These are phyloP conservation scores for Eriocheir sinensis DNA, from an alignment of 1,140 invertebrate species.

Conservation along the genomic window DNA sequence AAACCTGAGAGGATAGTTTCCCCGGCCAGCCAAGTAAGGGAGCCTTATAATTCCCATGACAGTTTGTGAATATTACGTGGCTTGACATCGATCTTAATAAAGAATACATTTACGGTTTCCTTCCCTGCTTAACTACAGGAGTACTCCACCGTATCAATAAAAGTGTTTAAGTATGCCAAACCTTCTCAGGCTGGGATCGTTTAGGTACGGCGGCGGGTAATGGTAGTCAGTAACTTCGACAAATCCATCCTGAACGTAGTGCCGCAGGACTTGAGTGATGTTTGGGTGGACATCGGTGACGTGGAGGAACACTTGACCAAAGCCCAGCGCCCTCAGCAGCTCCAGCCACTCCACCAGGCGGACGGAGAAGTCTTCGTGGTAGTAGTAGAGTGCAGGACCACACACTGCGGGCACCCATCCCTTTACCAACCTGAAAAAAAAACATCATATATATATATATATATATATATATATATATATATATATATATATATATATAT, in stretches of 20 bases:
- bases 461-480: slow-evolving; percentile 53
- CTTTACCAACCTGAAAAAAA: not conserved
- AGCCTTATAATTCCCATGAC: no score
- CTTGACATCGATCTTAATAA: no score
- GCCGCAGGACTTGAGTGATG: slow-evolving; percentile 65
- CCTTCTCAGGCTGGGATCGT: slow-evolving; percentile 78
- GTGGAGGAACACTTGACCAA: slow-evolving; percentile 67
- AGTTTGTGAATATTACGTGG: no score
- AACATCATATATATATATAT: slow-evolving; percentile 38
- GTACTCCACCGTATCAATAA: no score
- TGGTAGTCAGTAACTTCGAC: slow-evolving; percentile 60
- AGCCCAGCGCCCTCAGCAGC: slow-evolving; percentile 64
- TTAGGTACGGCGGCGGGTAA: slow-evolving; percentile 72
- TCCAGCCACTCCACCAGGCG: slow-evolving; percentile 75
- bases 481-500: slow-evolving; percentile 53
- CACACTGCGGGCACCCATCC: slow-evolving; percentile 65
- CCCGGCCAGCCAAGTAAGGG: no score
- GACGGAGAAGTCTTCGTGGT: slow-evolving; percentile 66
- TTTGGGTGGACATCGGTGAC: slow-evolving; percentile 67
- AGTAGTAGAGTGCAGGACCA: slow-evolving; percentile 74
- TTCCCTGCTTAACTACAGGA: no score
- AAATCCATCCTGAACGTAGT: slow-evolving; percentile 72
- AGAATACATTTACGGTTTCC: no score
- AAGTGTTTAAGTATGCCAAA: no score
- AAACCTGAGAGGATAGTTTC: no score